Percentiles rank a stretch among this genome's conserved stretches.
Evolutionary conservation across 2,888 invertebrate species (phyloP).

Genomic region (Subacronicta megacephala): DNA sequence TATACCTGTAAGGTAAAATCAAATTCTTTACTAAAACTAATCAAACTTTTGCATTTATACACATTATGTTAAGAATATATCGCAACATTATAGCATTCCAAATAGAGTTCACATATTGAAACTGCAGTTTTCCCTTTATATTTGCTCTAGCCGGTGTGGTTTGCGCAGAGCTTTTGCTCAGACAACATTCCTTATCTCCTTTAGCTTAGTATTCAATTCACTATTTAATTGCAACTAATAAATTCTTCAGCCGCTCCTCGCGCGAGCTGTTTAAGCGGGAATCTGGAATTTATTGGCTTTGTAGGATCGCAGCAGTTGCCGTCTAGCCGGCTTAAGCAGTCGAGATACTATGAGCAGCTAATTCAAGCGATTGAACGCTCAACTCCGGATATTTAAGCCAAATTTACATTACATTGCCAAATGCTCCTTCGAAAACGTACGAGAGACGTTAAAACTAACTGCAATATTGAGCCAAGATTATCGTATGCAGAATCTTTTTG

Average conservation of each 20-base stretch:
- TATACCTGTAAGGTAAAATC: too few species aligned
- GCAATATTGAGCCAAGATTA: background rate
- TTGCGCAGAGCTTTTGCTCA: conserved; percentile 4
- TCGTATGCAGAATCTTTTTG: too few species aligned
- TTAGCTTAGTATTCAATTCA: conserved; percentile 12
- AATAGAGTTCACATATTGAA: too few species aligned
- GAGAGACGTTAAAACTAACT: background rate
- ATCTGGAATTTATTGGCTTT: conserved; percentile 44
- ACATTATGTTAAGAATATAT: too few species aligned
- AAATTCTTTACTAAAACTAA: too few species aligned
- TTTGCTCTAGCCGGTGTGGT: background rate
- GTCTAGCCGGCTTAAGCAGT: conserved; percentile 4
- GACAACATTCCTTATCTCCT: conserved; percentile 22
- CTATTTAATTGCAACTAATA: conserved; percentile 34
- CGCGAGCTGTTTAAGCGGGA: conserved; percentile 34
- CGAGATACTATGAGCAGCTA: background rate
- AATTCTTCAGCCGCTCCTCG: conserved; percentile 31
- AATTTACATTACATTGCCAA: background rate
- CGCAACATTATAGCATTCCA: too few species aligned
- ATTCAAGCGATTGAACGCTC: background rate
- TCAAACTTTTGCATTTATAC: too few species aligned
- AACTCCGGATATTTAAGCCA: background rate
- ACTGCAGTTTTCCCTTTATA: background rate
- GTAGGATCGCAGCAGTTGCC: conserved; percentile 17
- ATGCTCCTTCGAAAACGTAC: background rate